Evolutionary conservation across 2,888 invertebrate species (phyloP), one percentile per base, ranked within the genome.

Genomic region (Unio pictorum): DNA sequence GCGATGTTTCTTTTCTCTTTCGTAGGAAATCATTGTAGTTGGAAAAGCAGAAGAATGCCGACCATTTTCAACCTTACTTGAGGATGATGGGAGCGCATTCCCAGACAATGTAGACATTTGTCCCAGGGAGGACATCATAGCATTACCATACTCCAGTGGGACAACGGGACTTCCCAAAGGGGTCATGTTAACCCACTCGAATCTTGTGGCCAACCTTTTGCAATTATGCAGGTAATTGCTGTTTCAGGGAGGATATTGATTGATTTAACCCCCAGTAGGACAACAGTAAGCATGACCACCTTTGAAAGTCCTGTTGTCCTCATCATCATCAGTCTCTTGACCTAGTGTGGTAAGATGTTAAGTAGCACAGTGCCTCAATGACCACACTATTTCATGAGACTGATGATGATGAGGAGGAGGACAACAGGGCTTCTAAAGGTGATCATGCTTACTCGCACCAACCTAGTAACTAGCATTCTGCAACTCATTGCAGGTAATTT

Each of bases 101-200:
- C 85, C 84, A 15, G 82, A 83, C 58, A 81, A 84, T 66, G 67
- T 83, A 23, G 78, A 82, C 67, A 77, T 86, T 64, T 70, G 86
- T 63, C 84, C 91, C 4, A 69, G 68, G 30, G 91, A 93, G n/a
- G 94, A 94, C 77, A 87, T 93, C 18, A 92, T 93, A 0, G 89
- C 94, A 57, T 90, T 96, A 83, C 95, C 95, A 0, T 96, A 94
- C 88, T 95, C 95, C 1, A 95, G 95, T 87, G 95, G 95, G 0
- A 96, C 96, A 0, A 96, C 95, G 0, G 96, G 96, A 0, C 85
- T 94, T 20, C 87, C 88, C 17, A 89, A 89, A 75, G 88, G 87
- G 1, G 88, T 88, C 56, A 86, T 87, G 87, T 75, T 88, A 45
- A 84, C 84, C 45, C 87, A 89, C 73, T 73, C 73, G 45, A 86